Evolutionary conservation across 2,113 vertebrate species (phyloP).

Genomic region (Apeltes quadracus): DNA sequence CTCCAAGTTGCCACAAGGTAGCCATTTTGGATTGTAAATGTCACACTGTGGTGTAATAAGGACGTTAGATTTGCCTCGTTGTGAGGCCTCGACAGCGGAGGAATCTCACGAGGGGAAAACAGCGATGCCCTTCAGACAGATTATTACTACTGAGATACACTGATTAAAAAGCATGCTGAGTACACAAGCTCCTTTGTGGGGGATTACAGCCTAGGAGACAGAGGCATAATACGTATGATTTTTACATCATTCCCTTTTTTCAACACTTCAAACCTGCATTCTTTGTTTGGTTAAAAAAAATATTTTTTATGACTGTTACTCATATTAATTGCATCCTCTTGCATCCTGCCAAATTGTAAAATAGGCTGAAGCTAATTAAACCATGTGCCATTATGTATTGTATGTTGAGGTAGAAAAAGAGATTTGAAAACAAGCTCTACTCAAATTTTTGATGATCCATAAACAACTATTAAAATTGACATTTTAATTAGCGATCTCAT

Average conservation of each 20-base stretch:
- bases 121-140: slow-evolving; percentile 44
- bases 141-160: slow-evolving; percentile 36
- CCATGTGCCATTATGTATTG: neutral
- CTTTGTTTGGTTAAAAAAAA: neutral
- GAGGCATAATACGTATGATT: neutral
- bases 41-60: slow-evolving; percentile 8
- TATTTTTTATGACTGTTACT: neutral
- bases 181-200: slow-evolving; percentile 28
- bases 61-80: slow-evolving; percentile 4
- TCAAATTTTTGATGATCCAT: neutral
- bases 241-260: neutral
- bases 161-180: slow-evolving; percentile 42
- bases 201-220: slow-evolving; percentile 35
- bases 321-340: slow-evolving; percentile 1
- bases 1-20: neutral
- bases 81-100: neutral
- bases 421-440: neutral
- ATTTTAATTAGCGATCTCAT: neutral
- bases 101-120: slow-evolving; percentile 14
- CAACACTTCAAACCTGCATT: neutral
- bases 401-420: neutral
- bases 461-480: slow-evolving; percentile 8
- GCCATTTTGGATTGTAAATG: slow-evolving; percentile 24
- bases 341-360: neutral
- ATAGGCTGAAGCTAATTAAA: neutral